Percentiles rank a stretch among this genome's conserved stretches.
Conservation (phyloP, 2,113 vertebrate genomes). For the Callionymus lyra region DNA sequence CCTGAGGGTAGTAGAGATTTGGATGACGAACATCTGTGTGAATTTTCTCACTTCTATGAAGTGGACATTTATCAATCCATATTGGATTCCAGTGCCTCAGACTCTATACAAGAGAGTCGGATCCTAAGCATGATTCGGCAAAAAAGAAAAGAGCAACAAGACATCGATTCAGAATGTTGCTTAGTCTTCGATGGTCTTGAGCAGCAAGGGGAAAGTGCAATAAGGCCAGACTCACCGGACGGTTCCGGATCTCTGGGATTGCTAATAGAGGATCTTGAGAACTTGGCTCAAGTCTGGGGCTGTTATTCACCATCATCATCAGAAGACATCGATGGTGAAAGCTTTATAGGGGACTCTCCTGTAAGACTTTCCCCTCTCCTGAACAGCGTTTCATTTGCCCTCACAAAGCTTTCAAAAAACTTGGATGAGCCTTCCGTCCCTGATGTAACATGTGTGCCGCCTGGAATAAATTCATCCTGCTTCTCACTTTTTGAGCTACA, state of each 20-base stretch:
- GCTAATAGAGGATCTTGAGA: constrained; percentile 84
- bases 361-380: constrained; percentile 79
- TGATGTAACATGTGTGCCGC: constrained; percentile 80
- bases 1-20: constrained; percentile 85
- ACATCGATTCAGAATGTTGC: constrained; percentile 93
- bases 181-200: constrained; percentile 94
- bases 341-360: constrained; percentile 89
- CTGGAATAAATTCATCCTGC: constrained; percentile 81
- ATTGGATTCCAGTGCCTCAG: constrained; percentile 99
- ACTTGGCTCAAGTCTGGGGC: constrained; percentile 93
- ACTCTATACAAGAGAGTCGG: constrained; percentile 93
- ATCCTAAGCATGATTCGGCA: constrained; percentile 99
- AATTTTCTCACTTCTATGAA: constrained; percentile 99
- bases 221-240: constrained; percentile 86
- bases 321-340: constrained; percentile 89
- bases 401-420: constrained; percentile 77
- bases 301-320: constrained; percentile 92
- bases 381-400: constrained; percentile 76
- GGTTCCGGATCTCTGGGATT: constrained; percentile 81
- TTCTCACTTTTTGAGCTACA: constrained; percentile 98
- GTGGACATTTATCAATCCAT: constrained; percentile 99
- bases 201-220: constrained; percentile 99
- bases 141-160: constrained; percentile 85
- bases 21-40: constrained; percentile 98
- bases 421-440: constrained; percentile 75